Conservation (phyloP, 2,113 vertebrate species). For the Alethe diademata region DNA sequence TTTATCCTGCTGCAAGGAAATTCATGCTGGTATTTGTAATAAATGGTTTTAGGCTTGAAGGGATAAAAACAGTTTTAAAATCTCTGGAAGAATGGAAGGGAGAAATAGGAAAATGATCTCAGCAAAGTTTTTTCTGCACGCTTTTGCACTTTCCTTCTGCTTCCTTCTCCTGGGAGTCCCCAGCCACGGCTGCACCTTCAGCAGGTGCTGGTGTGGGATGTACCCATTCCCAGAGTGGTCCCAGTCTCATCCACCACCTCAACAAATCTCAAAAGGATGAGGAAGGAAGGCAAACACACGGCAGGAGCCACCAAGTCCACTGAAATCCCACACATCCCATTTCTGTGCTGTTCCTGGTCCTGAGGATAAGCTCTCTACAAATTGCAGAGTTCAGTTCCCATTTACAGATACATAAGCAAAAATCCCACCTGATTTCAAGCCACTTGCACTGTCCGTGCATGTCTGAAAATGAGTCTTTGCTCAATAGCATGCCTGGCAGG, state of each 20-base stretch:
- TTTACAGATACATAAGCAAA: neutral
- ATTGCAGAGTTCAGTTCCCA: neutral
- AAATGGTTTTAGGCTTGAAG: constrained; percentile 61
- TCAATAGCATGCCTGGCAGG: neutral
- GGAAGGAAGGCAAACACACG: rapidly evolving
- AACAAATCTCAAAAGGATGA: neutral
- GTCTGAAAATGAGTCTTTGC: neutral
- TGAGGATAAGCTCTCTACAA: neutral
- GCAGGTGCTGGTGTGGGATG: rapidly evolving
- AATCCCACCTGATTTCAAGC: neutral
- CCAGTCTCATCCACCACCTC: neutral
- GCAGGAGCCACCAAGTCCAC: neutral
- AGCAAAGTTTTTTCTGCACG: rapidly evolving
- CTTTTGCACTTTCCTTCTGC: neutral
- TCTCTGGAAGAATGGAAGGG: neutral
- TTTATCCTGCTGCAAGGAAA: constrained; percentile 78
- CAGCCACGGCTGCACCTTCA: rapidly evolving
- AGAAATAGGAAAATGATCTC: neutral
- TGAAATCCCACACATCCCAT: neutral
- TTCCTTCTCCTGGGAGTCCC: neutral
- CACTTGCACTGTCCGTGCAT: neutral
- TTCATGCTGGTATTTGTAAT: constrained; percentile 71
- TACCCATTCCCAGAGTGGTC: neutral
- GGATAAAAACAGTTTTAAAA: constrained; percentile 57
- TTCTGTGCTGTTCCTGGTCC: neutral